Base-by-base conservation (phyloP, 2,888 invertebrate genomes). In the Agriopis leucophaearia region DNA sequence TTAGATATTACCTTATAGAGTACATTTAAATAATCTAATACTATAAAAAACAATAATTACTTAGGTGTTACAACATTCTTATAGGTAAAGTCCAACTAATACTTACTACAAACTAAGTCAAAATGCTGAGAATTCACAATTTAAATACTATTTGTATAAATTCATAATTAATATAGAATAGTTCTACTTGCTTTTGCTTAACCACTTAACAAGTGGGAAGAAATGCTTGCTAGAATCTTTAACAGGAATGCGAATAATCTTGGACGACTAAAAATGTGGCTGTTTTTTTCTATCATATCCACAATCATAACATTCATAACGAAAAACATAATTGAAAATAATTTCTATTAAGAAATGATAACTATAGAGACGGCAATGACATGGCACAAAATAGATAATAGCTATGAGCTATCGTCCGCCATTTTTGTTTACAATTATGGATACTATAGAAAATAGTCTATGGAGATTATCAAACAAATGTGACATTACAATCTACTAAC, bases 111-210 rank as follows among this genome's bases (percentile, higher is more conserved):
- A 16, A 47, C 47, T 16, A 47, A 16, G 7, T 35, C 35, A 13
- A 51, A 12, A 8, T 51, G 8, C 1, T 51, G 50, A 51, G 50
- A 35, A 51, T 51, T 51, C 27, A 51, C n/a, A 51, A 35, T 35
- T 35, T 35, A 51, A 7, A n/a, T 35, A 51, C 27, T 13, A 5
- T 16, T 9, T 47, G 27, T 27, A 27, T 51, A 6, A 13, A 9
- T 35, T 13, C 8, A n/a, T 15, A 51, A 36, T 51, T 5, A 35
- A 8, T n/a, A 51, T 4, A 35, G 0, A 51, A 36, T 51, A 51
- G 8, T 51, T 51, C 3, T 51, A 13, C n/a, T 35, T 13, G 13
- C 13, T 51, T n/a, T 36, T 36, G 13, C 36, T 51, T 3, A 51
- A 27, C 12, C 27, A 8, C 35, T 51, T 13, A 51, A 51, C 8